Evolutionary conservation across 2,888 invertebrate genomes (phyloP), one percentile per base, ranked within the genome.

Genomic region (Eurytoma californica): DNA sequence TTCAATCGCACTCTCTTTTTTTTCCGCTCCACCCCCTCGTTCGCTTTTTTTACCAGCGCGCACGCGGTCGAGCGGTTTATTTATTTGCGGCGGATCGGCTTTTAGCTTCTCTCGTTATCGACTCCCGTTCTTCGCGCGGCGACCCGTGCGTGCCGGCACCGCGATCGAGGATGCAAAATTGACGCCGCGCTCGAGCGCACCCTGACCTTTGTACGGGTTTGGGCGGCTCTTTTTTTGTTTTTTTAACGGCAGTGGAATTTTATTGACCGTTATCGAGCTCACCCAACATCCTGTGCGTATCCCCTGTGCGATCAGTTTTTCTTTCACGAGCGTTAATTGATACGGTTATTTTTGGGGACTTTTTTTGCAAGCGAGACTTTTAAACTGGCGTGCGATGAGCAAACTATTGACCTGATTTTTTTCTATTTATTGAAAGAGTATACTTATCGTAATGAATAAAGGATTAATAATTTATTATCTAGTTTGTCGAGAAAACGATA

Each of bases 81-180:
- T 79, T 75, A 79, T 79, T 75, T 69, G 74, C 53, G 18, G 53
- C 18, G 60, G 66, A 60, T 70, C 70, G 79, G 74, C 65, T 75
- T 75, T 75, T 75, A 66, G 66, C 72, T 72, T 66, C 75, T 66
- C 75, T 66, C 75, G 79, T 74, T 75, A 79, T 75, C 74, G 75
- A 70, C 66, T 70, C 55, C 70, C 65, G 39, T 58, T 24, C 63
- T 51, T 57, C 24, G 47, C 28, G 24, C 65, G 13, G 14, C n/a
- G 60, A 49, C 14, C 18, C 60, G 49, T 58, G 24, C n/a, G 49
- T 9, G 24, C 60, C 58, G 70, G 60, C 63, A 39, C 39, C 39
- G 39, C 60, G 68, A 70, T 74, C 68, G 73, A 60, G 72, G 73
- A 55, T 79, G 75, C 66, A 61, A 79, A 75, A 75, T 79, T 70